Evolutionary conservation across 2,888 invertebrate genomes (phyloP), one percentile per base, ranked within the genome.

Genomic region (Girardia tigrina): DNA sequence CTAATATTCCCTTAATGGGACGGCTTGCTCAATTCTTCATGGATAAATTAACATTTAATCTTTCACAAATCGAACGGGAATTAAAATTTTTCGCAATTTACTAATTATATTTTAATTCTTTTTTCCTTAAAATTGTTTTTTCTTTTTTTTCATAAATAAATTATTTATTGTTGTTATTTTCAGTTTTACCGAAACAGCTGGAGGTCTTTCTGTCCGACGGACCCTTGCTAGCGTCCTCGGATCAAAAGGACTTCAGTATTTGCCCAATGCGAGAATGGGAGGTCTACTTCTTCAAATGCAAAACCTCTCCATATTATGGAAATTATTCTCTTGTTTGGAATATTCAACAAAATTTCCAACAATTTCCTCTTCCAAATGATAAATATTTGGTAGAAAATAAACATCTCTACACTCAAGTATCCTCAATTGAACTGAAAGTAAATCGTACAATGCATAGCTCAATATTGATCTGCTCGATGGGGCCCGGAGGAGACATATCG

Each of bases 241-340:
- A 56, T 12, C 56, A 56, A n/a, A 56, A 56, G n/a, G 56, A 56
- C 23, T 56, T 56, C 56, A 56, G 56, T 56, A 56, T 56, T 56
- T 56, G 4, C 4, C 56, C 56, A 8, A n/a, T 56, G 4, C n/a
- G 23, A n/a, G 56, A 56, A 4, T n/a, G 56, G 23, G 56, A 56
- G n/a, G 23, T 56, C 4, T 56, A 56, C n/a, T 56, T 56, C 23
- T 56, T 56, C 56, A 56, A 56, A 56, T 56, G 56, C n/a, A 4
- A 56, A n/a, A 56, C 56, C 6, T 56, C 56, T 6, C 20, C 4
- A 56, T 56, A 56, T 56, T 56, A 56, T 16, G 56, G 56, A n/a
- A 56, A 56, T n/a, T 56, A 20, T 56, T 20, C 56, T 56, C 4
- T 56, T n/a, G n/a, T 23, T 20, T 56, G 56, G 56, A 23, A 56